Base-by-base conservation (phyloP, 2,888 invertebrate genomes). In the Pammene aurita region DNA sequence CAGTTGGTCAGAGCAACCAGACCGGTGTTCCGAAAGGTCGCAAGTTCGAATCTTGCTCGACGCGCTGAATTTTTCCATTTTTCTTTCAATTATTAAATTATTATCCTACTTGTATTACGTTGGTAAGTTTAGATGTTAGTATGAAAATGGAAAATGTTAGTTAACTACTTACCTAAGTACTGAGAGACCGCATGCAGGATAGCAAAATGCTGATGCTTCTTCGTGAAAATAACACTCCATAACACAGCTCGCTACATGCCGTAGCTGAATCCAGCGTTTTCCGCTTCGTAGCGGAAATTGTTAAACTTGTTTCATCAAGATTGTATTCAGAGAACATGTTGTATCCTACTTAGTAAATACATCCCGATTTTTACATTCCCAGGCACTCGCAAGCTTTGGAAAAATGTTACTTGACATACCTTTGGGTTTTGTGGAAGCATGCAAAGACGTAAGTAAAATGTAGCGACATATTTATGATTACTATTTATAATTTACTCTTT, bases 321-420 rank as follows among this genome's bases (percentile, higher is more conserved):
- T 11, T 42, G 11, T 2, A 42, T 52, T 50, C 7, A 34, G 13
- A 13, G 5, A 13, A 50, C 16, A 18, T 18, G 10, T 50, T 10
- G 9, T 16, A 44, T n/a, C 44, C 4, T 48, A 14, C 46, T 48
- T 38, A 11, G 13, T 42, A 10, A 42, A 42, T 42, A 11, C 5
- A 42, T 42, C 13, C 10, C 42, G 13, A 11, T 42, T 42, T 11
- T 10, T 64, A 44, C 11, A 58, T 63, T 77, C 74, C 54, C 79
- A 87, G 86, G 83, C 83, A 11, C 73, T 86, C 2, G 79, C 84
- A 14, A 85, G 83, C 72, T 78, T 87, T 41, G 81, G 81, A 14
- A 84, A 83, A 76, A 84, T 84, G 80, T 69, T 86, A 44, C 80
- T 85, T 62, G 86, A 85, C 66, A 78, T 87, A 72, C 87, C 87